A percentile compares a stretch with the other conserved stretches of the same genome.
Evolutionary conservation across 2,797 vertebrate genomes (phyloP).

Genomic region (Typhlichthys eigenmanni): DNA sequence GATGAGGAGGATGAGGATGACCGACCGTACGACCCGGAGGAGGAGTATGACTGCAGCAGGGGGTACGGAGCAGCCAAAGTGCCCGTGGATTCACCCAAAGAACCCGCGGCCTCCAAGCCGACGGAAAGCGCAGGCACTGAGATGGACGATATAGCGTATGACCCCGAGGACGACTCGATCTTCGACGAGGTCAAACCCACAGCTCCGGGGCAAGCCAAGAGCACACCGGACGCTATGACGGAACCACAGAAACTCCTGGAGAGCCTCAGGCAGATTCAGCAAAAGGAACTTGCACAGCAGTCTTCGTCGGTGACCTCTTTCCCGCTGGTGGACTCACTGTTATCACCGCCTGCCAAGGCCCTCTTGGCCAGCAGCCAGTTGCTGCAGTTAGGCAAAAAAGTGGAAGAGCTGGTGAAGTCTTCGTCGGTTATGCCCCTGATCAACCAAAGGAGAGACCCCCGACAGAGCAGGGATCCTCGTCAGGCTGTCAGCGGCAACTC

Average conservation of each 20-base stretch:
- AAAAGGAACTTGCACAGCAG: slow-evolving; percentile 81
- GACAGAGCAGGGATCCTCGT: slow-evolving; percentile 90
- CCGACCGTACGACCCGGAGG: slow-evolving; percentile 94
- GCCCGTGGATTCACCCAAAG: slow-evolving; percentile 58
- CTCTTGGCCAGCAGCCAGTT: slow-evolving; percentile 79
- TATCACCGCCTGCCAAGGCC: slow-evolving; percentile 83
- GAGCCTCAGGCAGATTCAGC: slow-evolving; percentile 85
- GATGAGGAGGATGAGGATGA: slow-evolving; percentile 93
- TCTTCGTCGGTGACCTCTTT: slow-evolving; percentile 69
- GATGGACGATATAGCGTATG: slow-evolving; percentile 93
- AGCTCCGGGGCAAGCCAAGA: slow-evolving; percentile 74
- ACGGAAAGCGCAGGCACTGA: slow-evolving; percentile 49
- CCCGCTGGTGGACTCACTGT: slow-evolving; percentile 80
- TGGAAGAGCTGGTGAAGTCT: slow-evolving; percentile 75
- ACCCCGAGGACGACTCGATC: slow-evolving; percentile 96
- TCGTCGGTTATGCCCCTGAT: slow-evolving; percentile 71
- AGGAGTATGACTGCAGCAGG: slow-evolving; percentile 89
- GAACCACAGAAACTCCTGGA: slow-evolving; percentile 89
- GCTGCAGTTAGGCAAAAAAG: slow-evolving; percentile 84
- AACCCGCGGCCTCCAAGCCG: slow-evolving; percentile 59
- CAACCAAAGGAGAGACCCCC: slow-evolving; percentile 82
- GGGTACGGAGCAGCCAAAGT: slow-evolving; percentile 73
- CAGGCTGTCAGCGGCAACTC: slow-evolving; percentile 72
- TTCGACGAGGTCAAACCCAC: slow-evolving; percentile 89
- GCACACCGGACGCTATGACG: slow-evolving; percentile 46